These are phyloP conservation scores for Cydia fagiglandana DNA, from an alignment of 1,140 invertebrate genomes.

Conservation along the genomic window DNA sequence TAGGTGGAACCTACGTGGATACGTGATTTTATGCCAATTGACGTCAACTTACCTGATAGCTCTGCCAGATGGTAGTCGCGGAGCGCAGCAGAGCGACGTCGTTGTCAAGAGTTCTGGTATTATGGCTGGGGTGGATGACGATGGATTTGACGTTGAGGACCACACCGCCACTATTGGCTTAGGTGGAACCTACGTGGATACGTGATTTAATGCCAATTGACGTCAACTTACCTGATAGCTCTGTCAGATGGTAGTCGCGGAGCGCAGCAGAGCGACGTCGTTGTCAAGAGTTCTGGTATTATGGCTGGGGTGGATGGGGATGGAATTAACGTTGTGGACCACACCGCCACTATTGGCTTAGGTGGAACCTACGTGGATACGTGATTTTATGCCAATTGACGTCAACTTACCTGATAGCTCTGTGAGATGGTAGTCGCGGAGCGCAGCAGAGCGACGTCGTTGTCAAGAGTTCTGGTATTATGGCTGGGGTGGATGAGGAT, in stretches of 20 bases:
- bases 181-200: no score
- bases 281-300: conserved; percentile 79
- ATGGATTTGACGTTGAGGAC: conserved; percentile 44
- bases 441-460: conserved; percentile 80
- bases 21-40: conserved; percentile 39
- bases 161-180: conserved; percentile 45
- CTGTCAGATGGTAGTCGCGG: conserved; percentile 56
- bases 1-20: no score
- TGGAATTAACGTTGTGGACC: conserved; percentile 42
- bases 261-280: conserved; percentile 78
- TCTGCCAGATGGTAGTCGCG: conserved; percentile 56
- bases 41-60: not conserved
- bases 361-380: no score
- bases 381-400: conserved; percentile 33
- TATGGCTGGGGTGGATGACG: conserved; percentile 78
- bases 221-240: not conserved
- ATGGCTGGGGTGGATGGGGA: conserved; percentile 77
- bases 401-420: not conserved
- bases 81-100: conserved; percentile 78
- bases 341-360: conserved; percentile 46
- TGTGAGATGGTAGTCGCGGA: conserved; percentile 56
- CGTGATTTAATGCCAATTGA: conserved; percentile 39
- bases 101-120: conserved; percentile 79
- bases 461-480: conserved; percentile 77
- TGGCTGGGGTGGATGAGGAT: conserved; percentile 74